These are phyloP conservation scores for Oceanodroma tethys DNA, from an alignment of 2,113 vertebrate genomes.

Conservation along the genomic window DNA sequence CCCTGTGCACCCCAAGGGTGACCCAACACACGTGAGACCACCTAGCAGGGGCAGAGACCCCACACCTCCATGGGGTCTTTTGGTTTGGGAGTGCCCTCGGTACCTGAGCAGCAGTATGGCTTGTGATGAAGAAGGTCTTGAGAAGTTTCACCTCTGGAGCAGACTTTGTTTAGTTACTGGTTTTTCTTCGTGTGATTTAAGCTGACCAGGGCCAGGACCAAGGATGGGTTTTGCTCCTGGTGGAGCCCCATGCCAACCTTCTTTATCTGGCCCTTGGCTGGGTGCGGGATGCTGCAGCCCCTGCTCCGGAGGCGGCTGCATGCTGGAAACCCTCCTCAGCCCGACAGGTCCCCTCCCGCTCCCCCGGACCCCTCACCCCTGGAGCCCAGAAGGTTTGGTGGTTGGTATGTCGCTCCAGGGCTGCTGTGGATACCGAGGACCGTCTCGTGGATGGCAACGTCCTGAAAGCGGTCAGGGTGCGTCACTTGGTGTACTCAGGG, in stretches of 20 bases:
- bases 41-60: not conserved
- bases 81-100: accelerated
- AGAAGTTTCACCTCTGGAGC: not conserved
- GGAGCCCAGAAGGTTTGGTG: not conserved
- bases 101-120: not conserved
- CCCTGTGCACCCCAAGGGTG: not conserved
- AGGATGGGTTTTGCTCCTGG: not conserved
- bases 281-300: not conserved
- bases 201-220: not conserved
- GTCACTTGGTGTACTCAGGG: not conserved
- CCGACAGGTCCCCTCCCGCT: accelerated
- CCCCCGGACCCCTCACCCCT: not conserved
- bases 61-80: not conserved
- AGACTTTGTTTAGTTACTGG: not conserved
- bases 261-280: not conserved
- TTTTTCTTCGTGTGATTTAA: not conserved
- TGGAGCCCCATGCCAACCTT: not conserved
- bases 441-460: not conserved
- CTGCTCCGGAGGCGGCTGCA: not conserved
- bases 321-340: not conserved
- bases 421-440: not conserved
- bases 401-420: not conserved
- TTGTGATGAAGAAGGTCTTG: not conserved
- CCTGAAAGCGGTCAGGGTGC: not conserved
- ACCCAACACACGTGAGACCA: accelerated